A percentile compares a stretch with the other conserved stretches of the same genome.
These are phyloP conservation scores for Propithecus deckenii DNA, from an alignment of 2,797 vertebrate species.

Conservation along the genomic window DNA sequence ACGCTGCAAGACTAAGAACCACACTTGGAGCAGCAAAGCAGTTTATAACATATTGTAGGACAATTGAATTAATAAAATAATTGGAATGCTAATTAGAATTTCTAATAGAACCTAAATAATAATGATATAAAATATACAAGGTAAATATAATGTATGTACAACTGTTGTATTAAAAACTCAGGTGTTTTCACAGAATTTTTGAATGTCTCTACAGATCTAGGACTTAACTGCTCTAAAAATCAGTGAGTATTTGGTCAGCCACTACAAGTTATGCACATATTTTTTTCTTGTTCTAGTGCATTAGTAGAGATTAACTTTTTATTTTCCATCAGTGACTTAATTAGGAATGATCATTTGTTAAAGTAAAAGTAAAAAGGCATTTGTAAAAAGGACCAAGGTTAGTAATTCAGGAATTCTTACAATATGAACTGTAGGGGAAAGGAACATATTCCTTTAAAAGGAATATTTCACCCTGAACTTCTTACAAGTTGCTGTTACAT, in stretches of 20 bases:
- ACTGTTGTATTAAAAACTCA: background rate
- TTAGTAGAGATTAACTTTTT: background rate
- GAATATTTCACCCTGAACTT: slow-evolving; percentile 35
- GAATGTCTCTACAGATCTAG: background rate
- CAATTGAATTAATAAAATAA: background rate
- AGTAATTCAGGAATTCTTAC: background rate
- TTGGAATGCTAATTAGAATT: background rate
- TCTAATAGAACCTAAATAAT: background rate
- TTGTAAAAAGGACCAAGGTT: background rate
- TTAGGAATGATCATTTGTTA: background rate
- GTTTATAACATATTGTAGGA: background rate
- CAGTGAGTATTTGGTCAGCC: background rate
- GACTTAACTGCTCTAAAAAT: background rate
- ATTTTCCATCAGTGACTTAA: background rate
- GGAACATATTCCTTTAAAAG: background rate
- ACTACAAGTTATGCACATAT: background rate
- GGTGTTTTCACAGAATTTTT: slow-evolving; percentile 2
- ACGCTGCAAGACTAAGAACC: background rate
- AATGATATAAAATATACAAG: background rate
- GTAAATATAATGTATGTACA: background rate
- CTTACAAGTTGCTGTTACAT: background rate
- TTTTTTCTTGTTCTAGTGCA: background rate
- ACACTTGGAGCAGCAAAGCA: background rate
- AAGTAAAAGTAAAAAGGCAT: background rate
- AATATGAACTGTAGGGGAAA: background rate